These are phyloP conservation scores for Fragum sueziense DNA, from an alignment of 2,888 invertebrate species.

Conservation along the genomic window DNA sequence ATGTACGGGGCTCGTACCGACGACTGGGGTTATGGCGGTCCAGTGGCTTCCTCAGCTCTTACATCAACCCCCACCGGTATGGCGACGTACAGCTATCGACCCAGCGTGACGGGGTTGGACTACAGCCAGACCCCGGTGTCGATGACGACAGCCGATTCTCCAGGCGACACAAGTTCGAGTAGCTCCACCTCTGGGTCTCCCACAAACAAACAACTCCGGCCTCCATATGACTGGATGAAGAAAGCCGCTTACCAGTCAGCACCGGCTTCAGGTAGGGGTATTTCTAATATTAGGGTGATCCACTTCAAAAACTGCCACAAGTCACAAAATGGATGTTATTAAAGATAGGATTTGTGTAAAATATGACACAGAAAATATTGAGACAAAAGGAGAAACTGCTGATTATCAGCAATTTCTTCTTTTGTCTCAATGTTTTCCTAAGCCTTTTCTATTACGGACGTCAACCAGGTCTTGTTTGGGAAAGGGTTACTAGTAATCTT, in stretches of 20 bases:
- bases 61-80: constrained; percentile 55
- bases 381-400: no score
- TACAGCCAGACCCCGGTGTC: constrained; percentile 57
- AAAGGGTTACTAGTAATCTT: no score
- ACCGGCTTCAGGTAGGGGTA: constrained; percentile 49
- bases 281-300: no score
- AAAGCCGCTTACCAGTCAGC: constrained; percentile 70
- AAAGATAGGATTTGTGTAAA: no score
- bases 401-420: no score
- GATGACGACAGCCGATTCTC: constrained; percentile 59
- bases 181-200: constrained; percentile 66
- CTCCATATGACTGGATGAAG: constrained; percentile 80
- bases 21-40: constrained; percentile 68
- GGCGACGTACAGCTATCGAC: constrained; percentile 62
- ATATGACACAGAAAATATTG: no score
- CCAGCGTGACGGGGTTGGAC: constrained; percentile 59
- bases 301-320: no score
- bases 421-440: no score
- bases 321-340: no score
- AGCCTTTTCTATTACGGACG: no score
- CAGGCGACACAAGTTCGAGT: constrained; percentile 60
- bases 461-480: no score
- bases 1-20: constrained; percentile 65
- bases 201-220: constrained; percentile 71
- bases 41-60: constrained; percentile 41